phyloP scores from a whole-genome alignment of 2,888 invertebrate genomes.

The Conops quadrifasciatus region DNA sequence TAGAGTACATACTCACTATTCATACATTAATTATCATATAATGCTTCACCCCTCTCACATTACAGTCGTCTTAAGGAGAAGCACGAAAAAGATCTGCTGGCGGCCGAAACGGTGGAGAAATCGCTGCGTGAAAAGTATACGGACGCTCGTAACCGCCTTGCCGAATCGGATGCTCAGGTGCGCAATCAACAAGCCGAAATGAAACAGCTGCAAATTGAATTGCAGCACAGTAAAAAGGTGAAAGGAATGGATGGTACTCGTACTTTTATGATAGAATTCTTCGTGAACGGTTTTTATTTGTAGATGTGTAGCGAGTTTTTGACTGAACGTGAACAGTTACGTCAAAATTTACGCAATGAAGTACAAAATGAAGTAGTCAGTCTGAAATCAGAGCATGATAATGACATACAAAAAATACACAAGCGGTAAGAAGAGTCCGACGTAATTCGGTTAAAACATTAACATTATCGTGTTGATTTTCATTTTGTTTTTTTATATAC shows the following conservation, averaged over 20 bases:
- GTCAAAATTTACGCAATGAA: constrained; percentile 71
- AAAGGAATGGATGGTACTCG: neutral
- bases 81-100: constrained; percentile 76
- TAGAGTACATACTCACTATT: neutral
- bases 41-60: neutral
- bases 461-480: constrained; percentile 4
- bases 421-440: constrained; percentile 70
- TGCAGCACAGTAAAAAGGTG: constrained; percentile 73
- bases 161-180: constrained; percentile 73
- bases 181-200: constrained; percentile 70
- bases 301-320: constrained; percentile 68
- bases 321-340: constrained; percentile 69
- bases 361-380: constrained; percentile 72
- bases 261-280: neutral
- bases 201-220: constrained; percentile 73
- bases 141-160: constrained; percentile 72
- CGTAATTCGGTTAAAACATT: constrained; percentile 1
- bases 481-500: neutral
- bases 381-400: constrained; percentile 74
- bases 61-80: constrained; percentile 78
- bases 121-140: constrained; percentile 74
- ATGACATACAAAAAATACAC: constrained; percentile 81
- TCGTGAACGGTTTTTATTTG: neutral
- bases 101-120: constrained; percentile 73
- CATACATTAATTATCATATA: neutral